A percentile compares a stretch with the other conserved stretches of the same genome.
phyloP scores from a whole-genome alignment of 35 echinoderm and acorn worm genomes.

The Strongylocentrotus purpuratus region DNA sequence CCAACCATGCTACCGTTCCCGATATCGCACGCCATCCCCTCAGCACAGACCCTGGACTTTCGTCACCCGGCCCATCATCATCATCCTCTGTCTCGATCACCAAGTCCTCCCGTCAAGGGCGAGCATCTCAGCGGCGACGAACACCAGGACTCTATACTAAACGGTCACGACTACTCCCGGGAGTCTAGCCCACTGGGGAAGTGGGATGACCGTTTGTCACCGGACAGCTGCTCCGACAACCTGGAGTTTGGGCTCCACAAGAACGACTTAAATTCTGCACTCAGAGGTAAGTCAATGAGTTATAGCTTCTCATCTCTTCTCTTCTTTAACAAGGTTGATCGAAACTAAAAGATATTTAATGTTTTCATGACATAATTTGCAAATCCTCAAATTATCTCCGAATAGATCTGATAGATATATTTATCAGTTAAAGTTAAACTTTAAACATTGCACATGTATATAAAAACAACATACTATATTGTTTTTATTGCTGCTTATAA shows the following conservation, averaged over 20 bases:
- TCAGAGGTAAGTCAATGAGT: not conserved
- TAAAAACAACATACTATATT: no score
- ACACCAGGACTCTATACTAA: not conserved
- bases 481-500: no score
- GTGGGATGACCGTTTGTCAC: slow-evolving; percentile 36
- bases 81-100: slow-evolving; percentile 25
- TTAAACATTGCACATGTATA: no score
- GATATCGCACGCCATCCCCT: not conserved
- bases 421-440: no score
- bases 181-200: not conserved
- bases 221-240: slow-evolving; percentile 31
- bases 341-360: not conserved
- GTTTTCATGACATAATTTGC: no score
- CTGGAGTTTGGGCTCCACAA: not conserved
- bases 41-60: slow-evolving; percentile 32
- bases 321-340: not conserved
- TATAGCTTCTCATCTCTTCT: not conserved
- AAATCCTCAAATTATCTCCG: no score
- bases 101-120: slow-evolving; percentile 10
- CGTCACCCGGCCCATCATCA: slow-evolving; percentile 7
- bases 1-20: slow-evolving; percentile 28
- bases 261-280: slow-evolving; percentile 26
- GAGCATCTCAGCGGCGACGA: slow-evolving; percentile 44
- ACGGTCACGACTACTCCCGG: slow-evolving; percentile 37
- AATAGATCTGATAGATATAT: no score